Conservation (phyloP, 2,797 vertebrate species). For the Epinephelus awoara region DNA sequence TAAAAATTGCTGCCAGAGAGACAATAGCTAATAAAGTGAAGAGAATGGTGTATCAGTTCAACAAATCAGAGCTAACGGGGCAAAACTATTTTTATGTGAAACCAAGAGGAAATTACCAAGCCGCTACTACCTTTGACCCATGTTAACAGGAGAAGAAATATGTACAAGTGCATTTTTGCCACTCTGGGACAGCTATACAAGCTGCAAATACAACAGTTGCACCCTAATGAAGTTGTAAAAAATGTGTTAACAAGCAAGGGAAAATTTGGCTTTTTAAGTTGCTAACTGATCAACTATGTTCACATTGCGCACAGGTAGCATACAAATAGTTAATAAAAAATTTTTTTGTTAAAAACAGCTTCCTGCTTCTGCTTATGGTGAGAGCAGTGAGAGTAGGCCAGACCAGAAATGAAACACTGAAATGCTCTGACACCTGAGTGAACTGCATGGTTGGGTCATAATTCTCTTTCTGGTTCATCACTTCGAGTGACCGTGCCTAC, state of each 20-base stretch:
- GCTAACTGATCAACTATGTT: background rate
- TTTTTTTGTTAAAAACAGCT: background rate
- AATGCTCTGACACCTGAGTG: background rate
- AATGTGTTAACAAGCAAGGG: background rate
- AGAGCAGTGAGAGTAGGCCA: background rate
- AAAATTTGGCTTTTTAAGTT: background rate
- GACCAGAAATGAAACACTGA: background rate
- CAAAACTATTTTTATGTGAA: constrained; percentile 36
- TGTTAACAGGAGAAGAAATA: background rate
- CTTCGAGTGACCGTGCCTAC: background rate
- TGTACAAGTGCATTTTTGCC: background rate
- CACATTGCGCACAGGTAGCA: background rate
- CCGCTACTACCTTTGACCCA: constrained; percentile 1
- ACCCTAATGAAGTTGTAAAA: background rate
- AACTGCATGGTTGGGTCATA: background rate
- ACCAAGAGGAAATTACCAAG: constrained; percentile 24
- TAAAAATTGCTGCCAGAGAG: constrained; percentile 38
- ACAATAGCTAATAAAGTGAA: constrained; percentile 50
- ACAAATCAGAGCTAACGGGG: constrained; percentile 51
- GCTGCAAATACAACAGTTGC: background rate
- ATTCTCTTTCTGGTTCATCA: background rate
- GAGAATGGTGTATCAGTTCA: constrained; percentile 14
- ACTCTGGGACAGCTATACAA: background rate
- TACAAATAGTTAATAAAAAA: background rate
- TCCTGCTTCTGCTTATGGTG: background rate